phyloP scores from a whole-genome alignment of 1,140 invertebrate genomes.

The Lepidostoma basale region DNA sequence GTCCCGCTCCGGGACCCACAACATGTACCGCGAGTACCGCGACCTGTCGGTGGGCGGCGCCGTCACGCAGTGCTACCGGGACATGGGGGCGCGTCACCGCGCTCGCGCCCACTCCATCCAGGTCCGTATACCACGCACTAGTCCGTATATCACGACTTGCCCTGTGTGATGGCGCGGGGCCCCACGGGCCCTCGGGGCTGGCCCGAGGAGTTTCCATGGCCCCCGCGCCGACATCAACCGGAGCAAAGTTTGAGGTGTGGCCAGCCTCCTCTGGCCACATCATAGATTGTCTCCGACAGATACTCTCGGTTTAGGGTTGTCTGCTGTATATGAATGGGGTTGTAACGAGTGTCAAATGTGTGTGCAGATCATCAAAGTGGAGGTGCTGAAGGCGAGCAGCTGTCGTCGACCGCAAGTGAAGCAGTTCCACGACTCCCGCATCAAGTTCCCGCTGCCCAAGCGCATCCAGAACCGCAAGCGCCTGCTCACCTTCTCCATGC shows the following conservation, averaged over 20 bases:
- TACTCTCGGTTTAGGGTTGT: too few relatives aligned
- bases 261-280: background rate
- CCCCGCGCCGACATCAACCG: too few relatives aligned
- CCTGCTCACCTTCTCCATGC: slow-evolving; percentile 82
- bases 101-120: slow-evolving; percentile 96
- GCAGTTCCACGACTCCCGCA: slow-evolving; percentile 97
- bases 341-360: slow-evolving; percentile 44
- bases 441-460: slow-evolving; percentile 96
- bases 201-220: too few relatives aligned
- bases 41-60: slow-evolving; percentile 94
- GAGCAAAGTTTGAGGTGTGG: background rate
- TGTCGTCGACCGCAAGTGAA: slow-evolving; percentile 93
- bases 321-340: too few relatives aligned
- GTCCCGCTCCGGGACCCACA: slow-evolving; percentile 97
- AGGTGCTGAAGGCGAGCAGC: slow-evolving; percentile 84
- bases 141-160: too few relatives aligned
- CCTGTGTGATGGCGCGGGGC: too few relatives aligned
- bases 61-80: slow-evolving; percentile 97
- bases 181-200: too few relatives aligned
- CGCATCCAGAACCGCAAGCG: slow-evolving; percentile 84
- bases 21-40: slow-evolving; percentile 99
- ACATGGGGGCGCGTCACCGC: slow-evolving; percentile 98
- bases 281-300: too few relatives aligned
- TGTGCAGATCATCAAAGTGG: slow-evolving; percentile 96
- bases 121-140: slow-evolving; percentile 59